Evolutionary conservation across 2,113 vertebrate genomes (phyloP), one percentile per base, ranked within the genome.

Genomic region (Podarcis cretensis): DNA sequence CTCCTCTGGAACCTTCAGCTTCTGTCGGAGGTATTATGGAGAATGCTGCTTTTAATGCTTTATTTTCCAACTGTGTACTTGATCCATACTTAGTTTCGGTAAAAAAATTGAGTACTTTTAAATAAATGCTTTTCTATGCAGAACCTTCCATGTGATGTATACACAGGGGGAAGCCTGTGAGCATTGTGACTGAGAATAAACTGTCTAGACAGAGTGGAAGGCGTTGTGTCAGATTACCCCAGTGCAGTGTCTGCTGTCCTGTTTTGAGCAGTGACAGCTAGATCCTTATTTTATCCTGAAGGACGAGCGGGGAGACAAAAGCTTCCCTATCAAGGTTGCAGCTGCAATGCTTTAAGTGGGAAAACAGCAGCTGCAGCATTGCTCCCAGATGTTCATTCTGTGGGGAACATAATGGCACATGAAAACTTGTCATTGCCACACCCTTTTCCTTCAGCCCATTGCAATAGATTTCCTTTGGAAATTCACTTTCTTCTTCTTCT

Each of bases 1-100:
- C 95, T 99, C 79, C 95, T 99, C 13, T 99, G 99, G 99, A 99
- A 98, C 95, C 98, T 99, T 76, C 99, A 99, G 89, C 98, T 99
- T 85, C 96, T 99, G 84, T 99, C 99, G 89, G 99, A 99, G 98
- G 99, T 99, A 97, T 96, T 93, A 12, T 88, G 59, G 73, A 81
- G 71, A 92, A 66, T 0, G 0, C 57, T 93, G 25, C 27, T 10
- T 74, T 82, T 69, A 68, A 57, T 82, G 68, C 30, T 77, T 20
- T 30, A 69, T 89, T 85, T 35, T 23, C 9, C 21, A 0, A 0
- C 43, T 83, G 25, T 88, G 0, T 75, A 5, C 1, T 1, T 89
- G 25, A 30, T 21, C 91, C 71, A 54, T 83, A 4, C 23, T 90
- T 87, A 78, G 30, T 91, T 35, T 13, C n/a, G 6, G 30, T 85